These are phyloP conservation scores for Tychaedon coryphoeus DNA, from an alignment of 2,113 vertebrate genomes.

Conservation along the genomic window DNA sequence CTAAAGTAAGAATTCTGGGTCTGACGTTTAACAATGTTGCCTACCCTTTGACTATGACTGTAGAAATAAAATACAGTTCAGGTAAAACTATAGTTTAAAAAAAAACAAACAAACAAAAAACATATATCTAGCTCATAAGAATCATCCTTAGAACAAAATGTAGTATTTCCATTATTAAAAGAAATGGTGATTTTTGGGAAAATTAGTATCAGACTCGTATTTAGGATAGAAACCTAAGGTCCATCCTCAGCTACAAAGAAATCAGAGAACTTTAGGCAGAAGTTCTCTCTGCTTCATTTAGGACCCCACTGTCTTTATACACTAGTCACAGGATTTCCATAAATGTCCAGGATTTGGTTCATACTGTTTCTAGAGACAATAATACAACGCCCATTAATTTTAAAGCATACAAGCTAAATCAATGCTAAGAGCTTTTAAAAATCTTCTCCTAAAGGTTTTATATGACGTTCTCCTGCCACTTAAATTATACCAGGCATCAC, in stretches of 20 bases:
- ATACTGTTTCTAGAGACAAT: neutral
- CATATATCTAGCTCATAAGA: neutral
- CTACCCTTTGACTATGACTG: neutral
- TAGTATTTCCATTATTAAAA: neutral
- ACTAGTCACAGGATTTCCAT: neutral
- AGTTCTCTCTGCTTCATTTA: neutral
- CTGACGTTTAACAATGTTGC: neutral
- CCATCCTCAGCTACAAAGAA: neutral
- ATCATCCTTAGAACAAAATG: neutral
- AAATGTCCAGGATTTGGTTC: neutral
- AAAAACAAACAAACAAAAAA: too few relatives aligned
- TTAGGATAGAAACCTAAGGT: neutral
- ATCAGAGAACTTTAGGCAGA: neutral
- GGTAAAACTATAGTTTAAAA: neutral
- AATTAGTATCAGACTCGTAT: neutral
- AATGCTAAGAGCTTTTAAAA: slow-evolving; percentile 40
- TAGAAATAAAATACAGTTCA: neutral
- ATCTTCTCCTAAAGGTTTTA: slow-evolving; percentile 31
- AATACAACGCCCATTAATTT: slow-evolving; percentile 1
- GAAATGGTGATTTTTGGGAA: neutral
- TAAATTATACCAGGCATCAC: neutral
- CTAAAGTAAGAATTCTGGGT: neutral
- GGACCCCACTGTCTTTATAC: neutral
- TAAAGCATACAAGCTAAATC: slow-evolving; percentile 2
- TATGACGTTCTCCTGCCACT: neutral